phyloP scores from a whole-genome alignment of 2,888 invertebrate genomes.

The Phorcus lineatus region DNA sequence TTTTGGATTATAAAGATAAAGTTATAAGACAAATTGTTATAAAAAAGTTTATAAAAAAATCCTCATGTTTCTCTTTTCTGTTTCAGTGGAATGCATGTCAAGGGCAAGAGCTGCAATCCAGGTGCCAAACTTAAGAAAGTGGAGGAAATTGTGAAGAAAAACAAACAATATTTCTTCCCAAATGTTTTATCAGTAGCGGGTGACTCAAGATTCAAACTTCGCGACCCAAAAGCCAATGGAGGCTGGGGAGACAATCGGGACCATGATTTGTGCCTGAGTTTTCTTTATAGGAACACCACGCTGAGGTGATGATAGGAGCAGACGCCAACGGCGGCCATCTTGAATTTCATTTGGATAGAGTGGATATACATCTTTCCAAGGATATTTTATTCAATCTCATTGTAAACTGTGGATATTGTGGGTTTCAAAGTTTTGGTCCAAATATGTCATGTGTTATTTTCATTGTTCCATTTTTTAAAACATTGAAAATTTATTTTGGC shows the following conservation, averaged over 20 bases:
- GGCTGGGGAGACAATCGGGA: conserved; percentile 98
- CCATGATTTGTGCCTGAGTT: conserved; percentile 83
- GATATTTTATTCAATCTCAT: neutral
- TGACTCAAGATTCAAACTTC: conserved; percentile 79
- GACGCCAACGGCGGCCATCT: neutral
- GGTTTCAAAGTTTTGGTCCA: neutral
- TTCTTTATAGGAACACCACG: conserved; percentile 43
- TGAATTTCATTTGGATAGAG: neutral
- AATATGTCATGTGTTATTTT: too few species aligned
- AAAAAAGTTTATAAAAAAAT: too few species aligned
- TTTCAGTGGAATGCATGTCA: conserved; percentile 95
- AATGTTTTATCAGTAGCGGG: conserved; percentile 73
- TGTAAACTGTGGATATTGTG: neutral
- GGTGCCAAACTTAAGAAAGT: conserved; percentile 67
- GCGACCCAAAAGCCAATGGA: conserved; percentile 82
- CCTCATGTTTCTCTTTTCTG: conserved; percentile 33
- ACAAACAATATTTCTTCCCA: conserved; percentile 77
- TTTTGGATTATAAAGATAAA: too few species aligned
- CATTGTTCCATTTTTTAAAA: too few species aligned
- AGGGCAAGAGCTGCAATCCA: conserved; percentile 80
- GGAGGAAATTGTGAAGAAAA: conserved; percentile 71
- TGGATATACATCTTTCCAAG: neutral
- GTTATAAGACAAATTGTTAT: too few species aligned
- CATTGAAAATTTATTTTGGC: too few species aligned
- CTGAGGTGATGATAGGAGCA: conserved; percentile 9